Evolutionary conservation across 1,140 invertebrate genomes (phyloP).

Genomic region (Schlechtendalia chinensis): DNA sequence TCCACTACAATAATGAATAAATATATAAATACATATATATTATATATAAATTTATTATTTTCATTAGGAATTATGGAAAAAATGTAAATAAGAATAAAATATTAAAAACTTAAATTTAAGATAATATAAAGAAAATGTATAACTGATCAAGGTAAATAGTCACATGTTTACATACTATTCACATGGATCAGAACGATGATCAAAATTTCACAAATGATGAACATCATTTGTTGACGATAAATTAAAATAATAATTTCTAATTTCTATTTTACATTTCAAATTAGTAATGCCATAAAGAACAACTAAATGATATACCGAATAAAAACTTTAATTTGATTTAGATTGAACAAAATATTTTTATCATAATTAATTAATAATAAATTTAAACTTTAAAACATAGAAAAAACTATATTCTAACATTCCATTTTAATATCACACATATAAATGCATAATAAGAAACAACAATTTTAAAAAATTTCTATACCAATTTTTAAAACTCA

Average conservation of each 20-base stretch:
- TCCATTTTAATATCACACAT: no score
- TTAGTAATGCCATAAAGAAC: no score
- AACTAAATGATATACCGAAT: no score
- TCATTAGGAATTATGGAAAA: not conserved
- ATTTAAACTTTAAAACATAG: no score
- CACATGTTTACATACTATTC: no score
- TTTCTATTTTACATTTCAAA: not conserved
- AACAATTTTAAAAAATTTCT: not conserved
- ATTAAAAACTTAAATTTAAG: not conserved
- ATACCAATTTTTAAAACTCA: not conserved
- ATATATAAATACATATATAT: conserved; percentile 30
- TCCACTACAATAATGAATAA: conserved; percentile 16
- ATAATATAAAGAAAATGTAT: not conserved
- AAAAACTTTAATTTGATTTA: no score
- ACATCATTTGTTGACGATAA: not conserved
- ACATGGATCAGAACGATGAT: not conserved
- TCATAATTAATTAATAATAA: no score
- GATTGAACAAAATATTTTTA: not conserved
- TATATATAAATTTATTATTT: conserved; percentile 21
- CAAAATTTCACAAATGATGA: not conserved
- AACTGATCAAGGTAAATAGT: not conserved
- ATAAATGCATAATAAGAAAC: no score
- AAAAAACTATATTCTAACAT: no score
- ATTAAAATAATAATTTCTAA: not conserved
- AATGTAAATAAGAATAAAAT: not conserved